These are phyloP conservation scores for Pelosia muscerda DNA, from an alignment of 2,888 invertebrate genomes.

Conservation along the genomic window DNA sequence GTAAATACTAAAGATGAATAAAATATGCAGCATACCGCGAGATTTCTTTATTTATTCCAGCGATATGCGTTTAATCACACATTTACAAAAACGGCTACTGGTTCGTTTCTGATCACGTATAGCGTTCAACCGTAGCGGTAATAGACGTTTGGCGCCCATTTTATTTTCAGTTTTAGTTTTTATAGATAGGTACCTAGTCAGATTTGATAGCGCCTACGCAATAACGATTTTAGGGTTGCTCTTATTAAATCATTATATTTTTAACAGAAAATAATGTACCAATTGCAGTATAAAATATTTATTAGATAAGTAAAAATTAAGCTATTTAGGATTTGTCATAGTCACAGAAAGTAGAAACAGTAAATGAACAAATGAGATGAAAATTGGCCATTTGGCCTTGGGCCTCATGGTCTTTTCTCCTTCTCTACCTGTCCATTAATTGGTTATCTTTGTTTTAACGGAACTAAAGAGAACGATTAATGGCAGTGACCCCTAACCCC, in stretches of 20 bases:
- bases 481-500: too few species aligned
- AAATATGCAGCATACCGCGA: background rate
- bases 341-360: too few species aligned
- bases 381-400: too few species aligned
- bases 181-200: too few species aligned
- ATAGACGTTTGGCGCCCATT: slow-evolving; percentile 67
- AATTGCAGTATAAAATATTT: background rate
- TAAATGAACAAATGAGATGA: too few species aligned
- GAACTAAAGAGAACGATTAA: too few species aligned
- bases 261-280: background rate
- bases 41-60: slow-evolving; percentile 3
- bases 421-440: too few species aligned
- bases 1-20: background rate
- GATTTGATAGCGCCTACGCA: slow-evolving; percentile 74
- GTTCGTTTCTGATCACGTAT: slow-evolving; percentile 65
- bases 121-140: slow-evolving; percentile 58
- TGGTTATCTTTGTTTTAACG: too few species aligned
- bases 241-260: background rate
- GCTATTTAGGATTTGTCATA: too few species aligned
- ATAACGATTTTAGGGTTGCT: slow-evolving; percentile 68
- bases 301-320: too few species aligned
- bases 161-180: slow-evolving; percentile 80
- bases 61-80: slow-evolving; percentile 63
- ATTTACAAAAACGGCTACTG: slow-evolving; percentile 73
- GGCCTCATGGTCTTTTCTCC: too few species aligned